Base-by-base conservation (phyloP, 2,888 invertebrate species). In the Aspidiotus destructor region DNA sequence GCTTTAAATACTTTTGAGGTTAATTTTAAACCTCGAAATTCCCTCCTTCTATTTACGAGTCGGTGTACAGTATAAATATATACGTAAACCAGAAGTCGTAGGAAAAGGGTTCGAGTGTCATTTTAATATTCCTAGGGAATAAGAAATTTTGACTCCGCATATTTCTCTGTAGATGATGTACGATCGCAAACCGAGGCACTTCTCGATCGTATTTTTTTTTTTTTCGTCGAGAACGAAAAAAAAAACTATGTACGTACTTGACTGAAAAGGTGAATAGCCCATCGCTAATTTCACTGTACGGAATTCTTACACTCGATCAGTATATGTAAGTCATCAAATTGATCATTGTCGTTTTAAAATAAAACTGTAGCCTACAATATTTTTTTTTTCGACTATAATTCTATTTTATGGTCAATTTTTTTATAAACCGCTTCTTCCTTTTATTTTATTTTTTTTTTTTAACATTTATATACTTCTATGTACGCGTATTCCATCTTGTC, bases 1-100 rank as follows among this genome's bases (percentile, higher is more conserved):
- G 67, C 67, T 67, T 67, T 67, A 67, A 67, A 67, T 67, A 67
- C 67, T 67, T 67, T 67, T 58, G 67, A 67, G 67, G 67, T 67
- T 67, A 67, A 67, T 67, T 67, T 67, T 67, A 67, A 67, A 60
- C 58, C 60, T n/a, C 57, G 16, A 53, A 63, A 63, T 63, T 63
- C 63, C 54, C 53, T 16, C 40, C 28, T 44, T 52, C 48, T 28
- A 52, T 48, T 41, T 57, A 11, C 41, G 10, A 16, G 16, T 62
- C 62, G 62, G 1, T 40, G 60, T 28, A 28, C 28, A 28, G 28
- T 17, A 10, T 11, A 44, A 13, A 44, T 62, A 44, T 48, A 52
- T 62, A 52, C 63, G 53, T 15, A 48, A 48, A 28, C 28, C 28
- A 28, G 28, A 28, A 28, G 28, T 28, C 28, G 28, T 28, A 28